Evolutionary conservation across 2,113 vertebrate species (phyloP).

Genomic region (Sorex fumeus): DNA sequence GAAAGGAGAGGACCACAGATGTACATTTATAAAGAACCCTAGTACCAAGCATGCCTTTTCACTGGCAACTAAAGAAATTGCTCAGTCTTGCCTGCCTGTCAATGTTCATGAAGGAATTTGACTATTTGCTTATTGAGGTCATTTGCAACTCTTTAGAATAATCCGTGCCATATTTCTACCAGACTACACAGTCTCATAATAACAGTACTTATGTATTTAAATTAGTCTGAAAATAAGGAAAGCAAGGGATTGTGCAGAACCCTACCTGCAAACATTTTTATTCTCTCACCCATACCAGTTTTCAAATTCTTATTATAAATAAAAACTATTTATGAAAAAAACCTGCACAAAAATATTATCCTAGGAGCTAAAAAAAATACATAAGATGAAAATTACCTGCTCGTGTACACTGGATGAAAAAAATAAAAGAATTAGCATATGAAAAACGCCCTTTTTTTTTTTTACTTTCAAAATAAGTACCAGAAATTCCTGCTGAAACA

Average conservation of each 20-base stretch:
- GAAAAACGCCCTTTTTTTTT: conserved; percentile 54
- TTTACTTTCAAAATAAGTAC: conserved; percentile 72
- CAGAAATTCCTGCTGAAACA: conserved; percentile 70
- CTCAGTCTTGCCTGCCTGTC: background rate
- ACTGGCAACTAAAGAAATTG: background rate
- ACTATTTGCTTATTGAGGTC: background rate
- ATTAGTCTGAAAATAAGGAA: background rate
- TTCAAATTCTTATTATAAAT: conserved; percentile 42
- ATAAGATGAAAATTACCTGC: conserved; percentile 59
- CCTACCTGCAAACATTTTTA: background rate
- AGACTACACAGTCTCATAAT: background rate
- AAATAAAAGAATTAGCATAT: conserved; percentile 38
- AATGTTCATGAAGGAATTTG: background rate
- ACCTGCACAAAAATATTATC: conserved; percentile 39
- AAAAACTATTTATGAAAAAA: conserved; percentile 12
- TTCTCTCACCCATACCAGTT: background rate
- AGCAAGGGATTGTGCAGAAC: background rate
- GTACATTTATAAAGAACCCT: background rate
- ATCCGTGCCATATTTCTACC: background rate
- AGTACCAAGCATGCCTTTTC: background rate
- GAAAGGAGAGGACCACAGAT: background rate
- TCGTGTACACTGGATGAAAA: conserved; percentile 61
- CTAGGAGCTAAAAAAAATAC: conserved; percentile 51
- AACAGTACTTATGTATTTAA: background rate
- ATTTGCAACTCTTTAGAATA: background rate